Conservation (phyloP, 2,888 invertebrate genomes). For the Lydus trimaculatus region DNA sequence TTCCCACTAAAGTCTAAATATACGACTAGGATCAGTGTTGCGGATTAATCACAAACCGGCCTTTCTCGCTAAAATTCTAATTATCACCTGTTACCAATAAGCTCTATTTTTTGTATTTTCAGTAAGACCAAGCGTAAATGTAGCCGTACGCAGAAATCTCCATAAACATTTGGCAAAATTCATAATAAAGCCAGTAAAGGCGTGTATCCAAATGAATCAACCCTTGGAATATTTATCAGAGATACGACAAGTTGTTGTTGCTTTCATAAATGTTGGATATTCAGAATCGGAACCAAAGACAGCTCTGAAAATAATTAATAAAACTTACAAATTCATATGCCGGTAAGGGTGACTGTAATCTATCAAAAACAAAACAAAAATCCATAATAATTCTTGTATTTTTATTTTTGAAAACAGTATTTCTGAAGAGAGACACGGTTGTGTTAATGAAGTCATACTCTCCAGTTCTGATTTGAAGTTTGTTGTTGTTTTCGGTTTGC, state of each 20-base stretch:
- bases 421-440: constrained; percentile 60
- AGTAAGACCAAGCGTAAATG: too few relatives aligned
- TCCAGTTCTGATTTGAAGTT: constrained; percentile 79
- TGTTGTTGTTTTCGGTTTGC: constrained; percentile 75
- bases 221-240: constrained; percentile 77
- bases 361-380: too few relatives aligned
- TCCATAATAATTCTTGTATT: background rate
- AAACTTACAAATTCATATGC: too few relatives aligned
- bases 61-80: too few relatives aligned
- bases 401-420: constrained; percentile 30
- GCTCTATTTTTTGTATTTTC: too few relatives aligned
- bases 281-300: constrained; percentile 56
- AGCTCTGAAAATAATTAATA: constrained; percentile 39
- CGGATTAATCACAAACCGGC: too few relatives aligned
- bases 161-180: too few relatives aligned
- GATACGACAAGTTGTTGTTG: constrained; percentile 73
- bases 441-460: constrained; percentile 72
- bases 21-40: too few relatives aligned
- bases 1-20: too few relatives aligned
- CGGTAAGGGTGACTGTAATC: too few relatives aligned
- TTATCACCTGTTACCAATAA: too few relatives aligned
- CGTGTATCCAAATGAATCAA: constrained; percentile 70
- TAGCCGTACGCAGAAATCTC: too few relatives aligned
- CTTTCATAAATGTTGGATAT: constrained; percentile 70
- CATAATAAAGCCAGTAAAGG: constrained; percentile 68